phyloP scores from a whole-genome alignment of 2,888 invertebrate genomes.

The Andrena marginata region DNA sequence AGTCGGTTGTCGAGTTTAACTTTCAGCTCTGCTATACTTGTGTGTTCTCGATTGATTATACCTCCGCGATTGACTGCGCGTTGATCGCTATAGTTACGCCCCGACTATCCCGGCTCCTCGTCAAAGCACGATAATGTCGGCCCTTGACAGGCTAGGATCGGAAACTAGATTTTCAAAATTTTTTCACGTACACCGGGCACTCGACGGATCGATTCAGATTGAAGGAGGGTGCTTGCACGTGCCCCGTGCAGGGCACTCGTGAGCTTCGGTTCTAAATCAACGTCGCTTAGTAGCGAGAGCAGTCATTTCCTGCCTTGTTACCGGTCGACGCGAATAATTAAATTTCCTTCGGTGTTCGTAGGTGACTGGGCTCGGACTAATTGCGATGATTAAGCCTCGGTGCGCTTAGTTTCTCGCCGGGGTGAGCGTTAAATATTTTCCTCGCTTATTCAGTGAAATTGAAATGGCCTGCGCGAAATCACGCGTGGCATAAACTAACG shows the following conservation, averaged over 20 bases:
- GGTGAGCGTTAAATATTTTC: not conserved
- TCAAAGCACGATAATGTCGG: not conserved
- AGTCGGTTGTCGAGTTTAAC: constrained; percentile 23
- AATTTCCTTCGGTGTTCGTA: constrained; percentile 57
- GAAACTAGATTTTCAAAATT: not conserved
- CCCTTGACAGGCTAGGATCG: not conserved
- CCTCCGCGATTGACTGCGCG: constrained; percentile 4
- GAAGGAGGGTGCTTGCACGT: not conserved
- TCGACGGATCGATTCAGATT: not conserved
- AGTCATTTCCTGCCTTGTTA: constrained; percentile 65
- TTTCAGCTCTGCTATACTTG: constrained; percentile 7
- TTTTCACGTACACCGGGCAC: not conserved
- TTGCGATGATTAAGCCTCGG: constrained; percentile 51
- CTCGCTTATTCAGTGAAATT: not conserved
- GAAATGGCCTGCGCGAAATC: not conserved
- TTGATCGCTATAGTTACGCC: constrained; percentile 5
- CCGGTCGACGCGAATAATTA: constrained; percentile 54
- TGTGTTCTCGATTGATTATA: constrained; percentile 13
- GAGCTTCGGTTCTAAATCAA: constrained; percentile 16
- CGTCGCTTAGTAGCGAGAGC: constrained; percentile 49
- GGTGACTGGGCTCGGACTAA: constrained; percentile 53
- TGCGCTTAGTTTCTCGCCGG: not conserved
- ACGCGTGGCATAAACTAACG: not conserved
- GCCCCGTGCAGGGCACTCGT: not conserved
- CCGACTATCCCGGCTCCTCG: not conserved